phyloP scores from a whole-genome alignment of 2,888 invertebrate species.

The Morpho achilles region DNA sequence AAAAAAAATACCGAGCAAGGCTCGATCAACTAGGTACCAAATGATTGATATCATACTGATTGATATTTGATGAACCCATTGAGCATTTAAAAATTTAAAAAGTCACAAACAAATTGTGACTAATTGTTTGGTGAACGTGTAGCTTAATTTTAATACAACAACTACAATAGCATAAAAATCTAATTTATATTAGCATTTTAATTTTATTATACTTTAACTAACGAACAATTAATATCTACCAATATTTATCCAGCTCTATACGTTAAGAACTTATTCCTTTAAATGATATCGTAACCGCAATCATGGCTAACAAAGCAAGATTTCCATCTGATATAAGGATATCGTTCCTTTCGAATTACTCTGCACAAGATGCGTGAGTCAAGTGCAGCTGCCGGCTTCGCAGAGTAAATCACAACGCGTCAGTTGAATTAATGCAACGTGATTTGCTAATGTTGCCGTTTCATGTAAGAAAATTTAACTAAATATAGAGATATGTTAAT shows the following conservation, averaged over 20 bases:
- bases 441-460: conserved; percentile 32
- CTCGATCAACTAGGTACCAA: too few species aligned
- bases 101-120: too few species aligned
- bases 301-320: conserved; percentile 8
- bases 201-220: too few species aligned
- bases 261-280: not conserved
- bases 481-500: not conserved
- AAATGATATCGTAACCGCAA: conserved; percentile 7
- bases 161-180: too few species aligned
- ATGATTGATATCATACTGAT: too few species aligned
- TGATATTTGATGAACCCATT: too few species aligned
- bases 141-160: too few species aligned
- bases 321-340: conserved; percentile 24
- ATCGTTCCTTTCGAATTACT: conserved; percentile 20
- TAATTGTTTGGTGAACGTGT: too few species aligned
- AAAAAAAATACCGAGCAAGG: too few species aligned
- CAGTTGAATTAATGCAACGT: conserved; percentile 54
- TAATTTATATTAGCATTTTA: too few species aligned
- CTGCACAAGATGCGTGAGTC: conserved; percentile 45
- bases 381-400: conserved; percentile 61
- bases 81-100: too few species aligned
- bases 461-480: not conserved
- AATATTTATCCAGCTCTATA: not conserved
- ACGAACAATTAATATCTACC: too few species aligned
- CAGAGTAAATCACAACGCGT: conserved; percentile 62